Evolutionary conservation across 2,797 vertebrate genomes (phyloP).

Genomic region (Neopelma chrysocephalum): DNA sequence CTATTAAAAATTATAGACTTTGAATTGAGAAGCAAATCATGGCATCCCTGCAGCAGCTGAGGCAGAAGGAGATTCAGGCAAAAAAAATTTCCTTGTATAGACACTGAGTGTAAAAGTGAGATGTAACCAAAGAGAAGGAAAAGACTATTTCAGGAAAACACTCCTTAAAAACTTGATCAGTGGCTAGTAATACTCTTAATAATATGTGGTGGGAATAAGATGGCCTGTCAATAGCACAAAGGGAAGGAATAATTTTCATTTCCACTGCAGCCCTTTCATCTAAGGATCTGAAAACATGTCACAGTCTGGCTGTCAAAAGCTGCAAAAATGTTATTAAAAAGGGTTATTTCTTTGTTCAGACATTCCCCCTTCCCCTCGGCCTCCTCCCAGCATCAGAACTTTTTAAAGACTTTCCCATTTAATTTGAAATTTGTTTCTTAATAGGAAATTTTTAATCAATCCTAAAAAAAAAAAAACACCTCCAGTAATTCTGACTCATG

Average conservation of each 20-base stretch:
- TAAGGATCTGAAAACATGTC: not conserved
- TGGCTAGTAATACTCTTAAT: not conserved
- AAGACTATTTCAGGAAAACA: not conserved
- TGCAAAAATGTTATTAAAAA: not conserved
- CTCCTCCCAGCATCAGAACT: not conserved
- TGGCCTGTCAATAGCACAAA: not conserved
- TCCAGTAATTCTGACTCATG: not conserved
- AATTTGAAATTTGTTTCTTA: constrained; percentile 24
- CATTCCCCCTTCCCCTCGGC: fast-evolving
- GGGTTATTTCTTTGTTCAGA: not conserved
- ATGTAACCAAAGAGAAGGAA: not conserved
- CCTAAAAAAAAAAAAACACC: not conserved
- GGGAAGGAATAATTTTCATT: constrained; percentile 1
- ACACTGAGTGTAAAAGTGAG: not conserved
- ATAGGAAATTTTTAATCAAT: not conserved
- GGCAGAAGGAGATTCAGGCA: not conserved
- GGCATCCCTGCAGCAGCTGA: not conserved
- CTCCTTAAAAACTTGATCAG: not conserved
- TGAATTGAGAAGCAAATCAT: not conserved
- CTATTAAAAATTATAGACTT: not conserved
- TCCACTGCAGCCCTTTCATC: not conserved
- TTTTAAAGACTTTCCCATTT: not conserved
- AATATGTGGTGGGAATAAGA: not conserved
- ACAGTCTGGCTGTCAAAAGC: not conserved
- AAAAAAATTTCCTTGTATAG: not conserved